Evolutionary conservation across 2,113 vertebrate genomes (phyloP).

Genomic region (Ariopsis seemanni): DNA sequence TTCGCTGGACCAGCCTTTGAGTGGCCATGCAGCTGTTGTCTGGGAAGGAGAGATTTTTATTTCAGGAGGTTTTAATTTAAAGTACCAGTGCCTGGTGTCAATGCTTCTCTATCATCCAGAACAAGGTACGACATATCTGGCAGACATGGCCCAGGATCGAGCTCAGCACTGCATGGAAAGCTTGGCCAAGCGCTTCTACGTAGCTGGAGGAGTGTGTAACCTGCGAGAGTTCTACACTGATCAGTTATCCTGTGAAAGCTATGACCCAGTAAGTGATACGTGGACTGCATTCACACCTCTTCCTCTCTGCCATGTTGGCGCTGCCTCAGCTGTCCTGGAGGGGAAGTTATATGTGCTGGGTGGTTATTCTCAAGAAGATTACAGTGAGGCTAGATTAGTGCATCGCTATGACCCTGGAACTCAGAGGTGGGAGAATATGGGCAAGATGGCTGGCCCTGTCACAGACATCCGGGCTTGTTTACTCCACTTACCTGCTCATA

Average conservation of each 20-base stretch:
- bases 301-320: constrained; percentile 67
- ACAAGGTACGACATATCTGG: constrained; percentile 63
- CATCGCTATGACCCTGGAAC: constrained; percentile 67
- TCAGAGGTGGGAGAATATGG: constrained; percentile 69
- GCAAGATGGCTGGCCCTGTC: constrained; percentile 68
- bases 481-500: constrained; percentile 58
- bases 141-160: constrained; percentile 67
- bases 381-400: constrained; percentile 67
- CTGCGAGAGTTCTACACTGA: constrained; percentile 67
- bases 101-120: constrained; percentile 70
- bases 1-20: constrained; percentile 67
- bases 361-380: constrained; percentile 73
- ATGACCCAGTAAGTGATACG: constrained; percentile 56
- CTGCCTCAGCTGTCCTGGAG: constrained; percentile 70
- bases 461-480: constrained; percentile 70
- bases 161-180: constrained; percentile 76
- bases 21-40: constrained; percentile 64
- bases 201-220: constrained; percentile 70
- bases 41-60: constrained; percentile 65
- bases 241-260: constrained; percentile 70
- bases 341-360: constrained; percentile 72
- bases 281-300: constrained; percentile 65
- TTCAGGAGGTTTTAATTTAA: constrained; percentile 72
- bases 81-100: constrained; percentile 68
- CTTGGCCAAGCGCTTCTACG: constrained; percentile 63